A percentile compares a stretch with the other conserved stretches of the same genome.
Conservation (phyloP, 2,113 vertebrate genomes). For the Lasiurus cinereus region DNA sequence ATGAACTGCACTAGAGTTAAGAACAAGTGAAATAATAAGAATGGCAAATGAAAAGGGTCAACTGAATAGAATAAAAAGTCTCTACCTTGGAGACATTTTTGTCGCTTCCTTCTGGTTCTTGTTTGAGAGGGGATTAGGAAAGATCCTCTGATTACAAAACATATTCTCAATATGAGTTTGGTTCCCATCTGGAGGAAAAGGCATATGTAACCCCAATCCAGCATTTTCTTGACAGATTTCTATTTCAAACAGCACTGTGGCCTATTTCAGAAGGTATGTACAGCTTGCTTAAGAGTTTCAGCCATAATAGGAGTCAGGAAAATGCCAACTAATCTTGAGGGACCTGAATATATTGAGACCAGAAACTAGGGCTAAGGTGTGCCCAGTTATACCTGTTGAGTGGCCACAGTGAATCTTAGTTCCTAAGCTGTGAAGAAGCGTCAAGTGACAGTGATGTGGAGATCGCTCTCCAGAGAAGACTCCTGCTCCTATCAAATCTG, state of each 20-base stretch:
- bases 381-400: conserved; percentile 38
- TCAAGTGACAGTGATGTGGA: neutral
- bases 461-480: neutral
- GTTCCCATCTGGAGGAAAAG: neutral
- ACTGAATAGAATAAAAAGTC: neutral
- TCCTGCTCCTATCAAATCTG: neutral
- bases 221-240: neutral
- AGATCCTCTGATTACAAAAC: neutral
- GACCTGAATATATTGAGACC: conserved; percentile 24
- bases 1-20: neutral
- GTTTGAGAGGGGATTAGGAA: neutral
- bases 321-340: conserved; percentile 23
- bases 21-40: neutral
- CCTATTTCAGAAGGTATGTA: conserved; percentile 23
- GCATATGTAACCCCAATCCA: neutral
- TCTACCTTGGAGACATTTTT: neutral
- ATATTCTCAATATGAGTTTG: neutral
- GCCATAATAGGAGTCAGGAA: neutral
- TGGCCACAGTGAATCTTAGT: neutral
- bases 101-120: neutral
- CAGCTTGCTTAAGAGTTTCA: conserved; percentile 58
- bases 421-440: neutral
- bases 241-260: neutral
- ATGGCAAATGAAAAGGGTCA: neutral
- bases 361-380: conserved; percentile 53